Percentiles rank a stretch among this genome's conserved stretches.
Evolutionary conservation across 64 coral and sea anemone species (phyloP).

Genomic region (Exaiptasia diaphana): DNA sequence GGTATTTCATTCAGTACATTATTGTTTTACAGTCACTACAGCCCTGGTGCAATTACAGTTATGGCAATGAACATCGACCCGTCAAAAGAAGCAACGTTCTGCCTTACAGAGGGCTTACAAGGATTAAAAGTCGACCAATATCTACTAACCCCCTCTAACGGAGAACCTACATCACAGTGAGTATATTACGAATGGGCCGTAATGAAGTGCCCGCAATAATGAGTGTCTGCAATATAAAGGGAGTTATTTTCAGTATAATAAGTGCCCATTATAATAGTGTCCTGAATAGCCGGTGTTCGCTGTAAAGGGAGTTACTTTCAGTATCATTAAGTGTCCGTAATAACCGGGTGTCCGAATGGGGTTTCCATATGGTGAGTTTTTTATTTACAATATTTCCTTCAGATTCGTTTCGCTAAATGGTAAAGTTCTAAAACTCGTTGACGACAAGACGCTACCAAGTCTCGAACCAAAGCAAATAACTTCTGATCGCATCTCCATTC

Average conservation of each 20-base stretch:
- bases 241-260: too few species aligned
- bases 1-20: neutral
- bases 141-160: constrained; percentile 46
- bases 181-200: too few species aligned
- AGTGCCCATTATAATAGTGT: too few species aligned
- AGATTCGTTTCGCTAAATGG: constrained; percentile 57
- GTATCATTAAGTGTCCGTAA: too few species aligned
- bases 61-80: constrained; percentile 66
- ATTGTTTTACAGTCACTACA: constrained; percentile 5
- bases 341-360: too few species aligned
- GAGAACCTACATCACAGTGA: constrained; percentile 59
- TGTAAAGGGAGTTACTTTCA: too few species aligned
- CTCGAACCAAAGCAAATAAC: constrained; percentile 28
- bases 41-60: constrained; percentile 56
- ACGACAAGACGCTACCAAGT: constrained; percentile 70
- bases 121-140: constrained; percentile 69
- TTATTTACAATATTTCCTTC: neutral
- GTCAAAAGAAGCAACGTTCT: constrained; percentile 12
- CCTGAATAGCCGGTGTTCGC: too few species aligned
- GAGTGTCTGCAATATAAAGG: too few species aligned
- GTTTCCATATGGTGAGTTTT: neutral
- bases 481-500: constrained; percentile 37
- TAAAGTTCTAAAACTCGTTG: constrained; percentile 50
- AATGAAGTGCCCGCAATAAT: too few species aligned
- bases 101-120: constrained; percentile 46